Evolutionary conservation across 30 jellyfish, hydroid and myxozoan genomes (phyloP).

Genomic region (Catostylus mosaicus): DNA sequence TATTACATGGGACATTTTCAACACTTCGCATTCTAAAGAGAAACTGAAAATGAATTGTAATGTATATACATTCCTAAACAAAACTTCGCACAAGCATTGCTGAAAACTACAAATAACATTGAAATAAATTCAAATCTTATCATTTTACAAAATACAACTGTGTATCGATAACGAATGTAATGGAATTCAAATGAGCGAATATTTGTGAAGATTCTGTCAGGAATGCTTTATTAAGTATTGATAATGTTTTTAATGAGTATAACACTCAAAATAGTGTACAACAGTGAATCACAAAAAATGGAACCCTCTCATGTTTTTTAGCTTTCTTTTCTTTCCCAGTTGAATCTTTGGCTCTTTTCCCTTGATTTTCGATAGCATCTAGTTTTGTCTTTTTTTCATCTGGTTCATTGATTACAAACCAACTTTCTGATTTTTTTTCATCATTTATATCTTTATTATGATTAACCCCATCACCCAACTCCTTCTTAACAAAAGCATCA

Average conservation of each 20-base stretch:
- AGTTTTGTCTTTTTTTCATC: background rate
- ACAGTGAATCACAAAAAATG: background rate
- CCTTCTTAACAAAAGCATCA: background rate
- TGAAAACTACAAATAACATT: too few relatives aligned
- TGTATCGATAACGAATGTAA: too few relatives aligned
- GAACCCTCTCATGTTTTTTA: background rate
- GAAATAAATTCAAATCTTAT: too few relatives aligned
- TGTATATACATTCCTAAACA: too few relatives aligned
- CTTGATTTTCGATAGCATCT: background rate
- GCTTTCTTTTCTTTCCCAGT: background rate
- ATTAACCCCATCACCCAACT: background rate
- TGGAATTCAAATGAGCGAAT: too few relatives aligned
- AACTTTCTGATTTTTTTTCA: background rate
- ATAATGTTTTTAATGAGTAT: background rate
- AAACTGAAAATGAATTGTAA: too few relatives aligned
- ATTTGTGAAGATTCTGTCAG: too few relatives aligned
- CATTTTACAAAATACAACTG: too few relatives aligned
- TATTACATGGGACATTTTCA: too few relatives aligned
- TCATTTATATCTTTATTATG: background rate
- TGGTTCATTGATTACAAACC: conserved; percentile 27
- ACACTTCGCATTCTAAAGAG: too few relatives aligned
- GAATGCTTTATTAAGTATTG: too few relatives aligned
- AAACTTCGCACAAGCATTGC: too few relatives aligned
- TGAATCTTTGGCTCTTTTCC: background rate
- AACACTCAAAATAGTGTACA: background rate